Evolutionary conservation across 2,113 vertebrate genomes (phyloP).

Genomic region (Oreochromis niloticus): DNA sequence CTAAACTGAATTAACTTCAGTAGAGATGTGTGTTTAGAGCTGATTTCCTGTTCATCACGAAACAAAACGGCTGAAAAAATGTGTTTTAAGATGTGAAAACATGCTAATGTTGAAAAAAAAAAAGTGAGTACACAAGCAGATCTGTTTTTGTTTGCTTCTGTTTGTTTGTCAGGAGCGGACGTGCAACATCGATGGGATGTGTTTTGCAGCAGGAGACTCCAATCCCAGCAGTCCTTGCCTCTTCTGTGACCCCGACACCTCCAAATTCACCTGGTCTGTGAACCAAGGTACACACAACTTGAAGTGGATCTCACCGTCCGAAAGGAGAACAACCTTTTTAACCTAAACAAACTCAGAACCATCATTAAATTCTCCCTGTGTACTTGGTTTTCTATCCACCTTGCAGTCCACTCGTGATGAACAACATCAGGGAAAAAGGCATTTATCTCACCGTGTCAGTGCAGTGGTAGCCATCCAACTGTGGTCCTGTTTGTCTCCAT

Average conservation of each 20-base stretch:
- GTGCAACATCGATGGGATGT: slow-evolving; percentile 75
- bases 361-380: not conserved
- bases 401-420: not conserved
- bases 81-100: not conserved
- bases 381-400: not conserved
- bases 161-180: slow-evolving; percentile 58
- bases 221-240: slow-evolving; percentile 73
- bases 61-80: not conserved
- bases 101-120: not conserved
- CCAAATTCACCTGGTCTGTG: slow-evolving; percentile 71
- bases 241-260: slow-evolving; percentile 62
- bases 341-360: not conserved
- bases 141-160: not conserved
- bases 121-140: not conserved
- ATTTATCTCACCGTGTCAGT: not conserved
- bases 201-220: slow-evolving; percentile 63
- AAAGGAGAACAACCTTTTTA: not conserved
- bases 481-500: slow-evolving; percentile 26
- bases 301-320: not conserved
- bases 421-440: not conserved
- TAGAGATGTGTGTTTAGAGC: not conserved
- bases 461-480: not conserved
- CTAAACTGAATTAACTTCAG: not conserved
- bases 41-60: not conserved
- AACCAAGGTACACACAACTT: slow-evolving; percentile 65